These are phyloP conservation scores for Villa cingulata DNA, from an alignment of 2,888 invertebrate genomes.

Conservation along the genomic window DNA sequence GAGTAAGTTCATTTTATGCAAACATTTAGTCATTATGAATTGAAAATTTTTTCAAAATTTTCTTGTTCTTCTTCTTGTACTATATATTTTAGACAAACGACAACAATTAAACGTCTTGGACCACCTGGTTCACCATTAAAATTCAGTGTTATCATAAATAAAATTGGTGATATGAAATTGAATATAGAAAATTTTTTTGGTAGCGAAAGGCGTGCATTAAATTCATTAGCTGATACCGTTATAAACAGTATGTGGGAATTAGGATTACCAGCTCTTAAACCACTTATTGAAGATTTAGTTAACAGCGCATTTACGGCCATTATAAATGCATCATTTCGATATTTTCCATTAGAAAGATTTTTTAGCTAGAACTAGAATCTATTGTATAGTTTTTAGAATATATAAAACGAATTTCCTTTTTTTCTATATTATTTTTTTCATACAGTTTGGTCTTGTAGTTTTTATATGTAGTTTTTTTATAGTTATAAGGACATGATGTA, in stretches of 20 bases:
- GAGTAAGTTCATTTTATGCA: constrained; percentile 21
- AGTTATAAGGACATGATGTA: no score
- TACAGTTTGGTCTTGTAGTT: no score
- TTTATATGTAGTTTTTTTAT: no score
- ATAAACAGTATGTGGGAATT: constrained; percentile 74
- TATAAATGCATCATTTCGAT: constrained; percentile 58
- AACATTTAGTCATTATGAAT: neutral
- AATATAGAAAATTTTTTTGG: constrained; percentile 61
- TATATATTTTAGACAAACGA: constrained; percentile 34
- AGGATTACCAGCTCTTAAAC: constrained; percentile 59
- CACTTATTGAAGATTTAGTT: constrained; percentile 69
- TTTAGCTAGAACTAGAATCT: constrained; percentile 28
- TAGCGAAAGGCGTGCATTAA: constrained; percentile 47
- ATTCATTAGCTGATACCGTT: constrained; percentile 51
- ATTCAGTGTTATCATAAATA: constrained; percentile 58
- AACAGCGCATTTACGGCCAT: constrained; percentile 73
- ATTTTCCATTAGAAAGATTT: constrained; percentile 56
- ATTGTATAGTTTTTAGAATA: no score
- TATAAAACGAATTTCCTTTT: no score
- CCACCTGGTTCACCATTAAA: constrained; percentile 38
- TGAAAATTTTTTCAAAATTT: neutral
- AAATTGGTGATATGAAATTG: constrained; percentile 61
- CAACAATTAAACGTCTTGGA: constrained; percentile 35
- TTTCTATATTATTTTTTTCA: no score
- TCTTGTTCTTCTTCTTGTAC: no score